Evolutionary conservation across 1,140 invertebrate genomes (phyloP).

Genomic region (Onthophagus taurus): DNA sequence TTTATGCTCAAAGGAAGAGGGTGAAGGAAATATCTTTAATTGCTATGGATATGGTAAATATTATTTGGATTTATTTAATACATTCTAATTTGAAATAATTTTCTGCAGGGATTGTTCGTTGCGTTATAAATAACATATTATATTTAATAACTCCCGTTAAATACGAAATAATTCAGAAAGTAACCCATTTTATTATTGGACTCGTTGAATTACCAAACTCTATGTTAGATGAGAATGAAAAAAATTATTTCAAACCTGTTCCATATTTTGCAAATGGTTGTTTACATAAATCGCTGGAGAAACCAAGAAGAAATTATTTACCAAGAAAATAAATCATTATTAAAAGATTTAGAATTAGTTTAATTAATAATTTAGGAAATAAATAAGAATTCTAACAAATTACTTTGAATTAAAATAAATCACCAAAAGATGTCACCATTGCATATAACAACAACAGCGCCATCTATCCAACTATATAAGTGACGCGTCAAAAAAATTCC

Average conservation of each 20-base stretch:
- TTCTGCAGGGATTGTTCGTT: constrained; percentile 30
- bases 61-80: constrained; percentile 8
- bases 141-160: constrained; percentile 28
- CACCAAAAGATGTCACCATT: too few species aligned
- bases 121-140: constrained; percentile 19
- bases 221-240: constrained; percentile 27
- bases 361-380: too few species aligned
- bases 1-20: constrained; percentile 19
- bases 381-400: too few species aligned
- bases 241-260: constrained; percentile 20
- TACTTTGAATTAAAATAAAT: too few species aligned
- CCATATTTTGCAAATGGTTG: constrained; percentile 28
- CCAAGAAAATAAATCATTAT: too few species aligned
- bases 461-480: too few species aligned
- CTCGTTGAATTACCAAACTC: constrained; percentile 29
- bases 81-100: constrained; percentile 9
- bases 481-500: too few species aligned
- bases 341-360: too few species aligned
- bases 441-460: too few species aligned
- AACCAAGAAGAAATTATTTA: constrained; percentile 28
- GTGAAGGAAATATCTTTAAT: constrained; percentile 15
- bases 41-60: constrained; percentile 28
- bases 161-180: constrained; percentile 20
- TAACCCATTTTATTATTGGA: constrained; percentile 24
- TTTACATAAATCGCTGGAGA: constrained; percentile 21